Evolutionary conservation across 2,888 invertebrate species (phyloP).

Genomic region (Trissolcus japonicus): DNA sequence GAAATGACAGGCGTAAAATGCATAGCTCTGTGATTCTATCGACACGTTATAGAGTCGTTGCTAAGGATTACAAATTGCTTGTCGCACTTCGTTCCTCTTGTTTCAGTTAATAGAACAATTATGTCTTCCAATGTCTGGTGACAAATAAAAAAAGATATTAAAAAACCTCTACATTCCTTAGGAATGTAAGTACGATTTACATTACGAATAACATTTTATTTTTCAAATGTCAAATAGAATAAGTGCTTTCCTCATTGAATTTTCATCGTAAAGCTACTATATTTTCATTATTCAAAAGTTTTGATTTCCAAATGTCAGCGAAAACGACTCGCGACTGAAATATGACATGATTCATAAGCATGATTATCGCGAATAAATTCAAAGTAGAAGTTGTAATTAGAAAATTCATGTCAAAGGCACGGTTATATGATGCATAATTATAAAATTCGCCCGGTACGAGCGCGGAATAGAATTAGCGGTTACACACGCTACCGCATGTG

Average conservation of each 20-base stretch:
- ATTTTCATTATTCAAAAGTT: too few relatives aligned
- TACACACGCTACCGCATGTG: conserved; percentile 2
- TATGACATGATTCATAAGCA: too few relatives aligned
- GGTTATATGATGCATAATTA: background rate
- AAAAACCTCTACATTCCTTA: too few relatives aligned
- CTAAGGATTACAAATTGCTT: conserved; percentile 65
- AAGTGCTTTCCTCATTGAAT: too few relatives aligned
- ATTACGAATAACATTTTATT: too few relatives aligned
- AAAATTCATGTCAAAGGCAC: background rate
- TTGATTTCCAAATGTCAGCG: too few relatives aligned
- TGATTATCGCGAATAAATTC: too few relatives aligned
- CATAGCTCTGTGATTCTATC: conserved; percentile 58
- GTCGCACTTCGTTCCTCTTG: conserved; percentile 53
- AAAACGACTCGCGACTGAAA: too few relatives aligned
- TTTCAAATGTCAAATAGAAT: too few relatives aligned
- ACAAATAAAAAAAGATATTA: background rate
- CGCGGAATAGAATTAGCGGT: conserved; percentile 7
- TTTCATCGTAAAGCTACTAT: too few relatives aligned
- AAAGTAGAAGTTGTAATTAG: too few relatives aligned
- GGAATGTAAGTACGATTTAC: too few relatives aligned
- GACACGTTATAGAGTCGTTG: conserved; percentile 61
- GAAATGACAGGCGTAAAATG: conserved; percentile 46
- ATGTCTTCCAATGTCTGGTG: background rate
- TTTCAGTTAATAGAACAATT: conserved; percentile 17
- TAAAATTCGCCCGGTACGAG: background rate